A percentile compares a stretch with the other conserved stretches of the same genome.
phyloP scores from a whole-genome alignment of 2,797 vertebrate species.

The Bovichtus diacanthus region DNA sequence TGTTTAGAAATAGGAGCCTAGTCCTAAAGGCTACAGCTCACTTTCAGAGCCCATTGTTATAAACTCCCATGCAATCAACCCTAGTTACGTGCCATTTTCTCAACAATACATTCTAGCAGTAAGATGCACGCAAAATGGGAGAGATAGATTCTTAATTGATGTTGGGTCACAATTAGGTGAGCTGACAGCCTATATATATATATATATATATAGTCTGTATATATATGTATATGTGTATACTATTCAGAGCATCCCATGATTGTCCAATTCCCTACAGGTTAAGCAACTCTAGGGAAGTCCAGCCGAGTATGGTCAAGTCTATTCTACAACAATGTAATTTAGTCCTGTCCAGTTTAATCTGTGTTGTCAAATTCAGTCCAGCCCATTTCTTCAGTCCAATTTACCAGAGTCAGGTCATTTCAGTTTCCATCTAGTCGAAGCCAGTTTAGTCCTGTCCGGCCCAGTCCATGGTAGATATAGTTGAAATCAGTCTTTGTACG shows the following conservation, averaged over 20 bases:
- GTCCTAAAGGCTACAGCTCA: constrained; percentile 33
- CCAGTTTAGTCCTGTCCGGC: constrained; percentile 8
- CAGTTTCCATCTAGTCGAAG: constrained; percentile 17
- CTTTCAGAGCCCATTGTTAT: constrained; percentile 30
- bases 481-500: background rate
- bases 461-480: background rate
- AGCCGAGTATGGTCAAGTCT: constrained; percentile 2
- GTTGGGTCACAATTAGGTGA: background rate
- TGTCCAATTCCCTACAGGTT: background rate
- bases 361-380: constrained; percentile 21
- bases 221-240: too few species aligned
- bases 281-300: background rate
- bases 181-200: too few species aligned
- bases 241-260: background rate
- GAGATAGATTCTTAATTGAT: background rate
- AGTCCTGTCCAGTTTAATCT: constrained; percentile 45
- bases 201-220: too few species aligned
- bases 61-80: constrained; percentile 20
- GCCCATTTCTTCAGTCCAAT: constrained; percentile 40
- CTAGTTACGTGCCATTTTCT: constrained; percentile 6
- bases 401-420: constrained; percentile 38
- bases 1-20: constrained; percentile 37
- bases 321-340: constrained; percentile 21
- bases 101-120: background rate
- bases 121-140: background rate